A percentile compares a stretch with the other conserved stretches of the same genome.
These are phyloP conservation scores for Pachliopta kotzebuea DNA, from an alignment of 2,888 invertebrate genomes.

Conservation along the genomic window DNA sequence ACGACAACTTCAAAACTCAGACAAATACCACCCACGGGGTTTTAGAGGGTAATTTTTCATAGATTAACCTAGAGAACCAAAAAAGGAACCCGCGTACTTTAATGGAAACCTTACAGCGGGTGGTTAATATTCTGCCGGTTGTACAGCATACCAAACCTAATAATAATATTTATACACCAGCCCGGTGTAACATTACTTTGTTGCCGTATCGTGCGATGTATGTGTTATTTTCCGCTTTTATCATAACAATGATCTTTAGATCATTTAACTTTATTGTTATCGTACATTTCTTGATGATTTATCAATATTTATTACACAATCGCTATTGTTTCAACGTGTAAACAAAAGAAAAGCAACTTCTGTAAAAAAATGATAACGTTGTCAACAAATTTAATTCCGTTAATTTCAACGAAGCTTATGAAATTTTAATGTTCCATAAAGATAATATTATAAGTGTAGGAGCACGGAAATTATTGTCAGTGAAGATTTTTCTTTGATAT, in stretches of 20 bases:
- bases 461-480: background rate
- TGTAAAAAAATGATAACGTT: background rate
- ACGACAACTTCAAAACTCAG: too few relatives aligned
- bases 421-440: too few relatives aligned
- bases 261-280: conserved; percentile 26
- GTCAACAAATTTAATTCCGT: background rate
- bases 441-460: background rate
- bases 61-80: too few relatives aligned
- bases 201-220: conserved; percentile 1
- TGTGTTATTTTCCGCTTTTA: conserved; percentile 17
- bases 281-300: conserved; percentile 15
- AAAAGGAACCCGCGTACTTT: too few relatives aligned
- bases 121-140: background rate
- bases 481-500: background rate
- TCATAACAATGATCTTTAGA: conserved; percentile 23
- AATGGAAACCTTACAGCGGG: too few relatives aligned
- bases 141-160: background rate
- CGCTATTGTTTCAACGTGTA: conserved; percentile 11
- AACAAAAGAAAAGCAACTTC: conserved; percentile 8
- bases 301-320: conserved; percentile 22
- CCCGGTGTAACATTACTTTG: conserved; percentile 9
- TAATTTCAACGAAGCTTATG: too few relatives aligned
- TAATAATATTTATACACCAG: conserved; percentile 4
- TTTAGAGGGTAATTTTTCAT: too few relatives aligned
- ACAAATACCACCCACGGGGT: too few relatives aligned